phyloP scores from a whole-genome alignment of 2,888 invertebrate species.

The Hirudinaria manillensis region DNA sequence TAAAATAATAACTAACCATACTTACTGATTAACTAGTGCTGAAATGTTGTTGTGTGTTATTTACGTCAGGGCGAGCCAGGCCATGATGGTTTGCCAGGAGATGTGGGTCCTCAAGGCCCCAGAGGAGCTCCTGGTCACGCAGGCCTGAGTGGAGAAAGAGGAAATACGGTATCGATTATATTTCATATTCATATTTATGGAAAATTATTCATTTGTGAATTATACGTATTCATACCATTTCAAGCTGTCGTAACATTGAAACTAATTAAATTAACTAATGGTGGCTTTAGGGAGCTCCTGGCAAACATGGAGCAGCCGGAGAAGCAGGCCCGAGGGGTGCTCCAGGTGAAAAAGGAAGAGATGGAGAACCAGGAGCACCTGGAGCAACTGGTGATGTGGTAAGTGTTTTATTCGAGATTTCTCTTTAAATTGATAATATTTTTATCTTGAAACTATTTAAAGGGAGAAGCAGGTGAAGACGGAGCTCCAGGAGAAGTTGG shows the following conservation, averaged over 20 bases:
- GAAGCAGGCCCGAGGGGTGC: conserved; percentile 34
- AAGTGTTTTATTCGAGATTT: background rate
- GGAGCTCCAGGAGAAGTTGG: conserved; percentile 31
- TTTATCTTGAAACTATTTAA: background rate
- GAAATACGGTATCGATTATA: conserved; percentile 17
- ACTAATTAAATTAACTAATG: background rate
- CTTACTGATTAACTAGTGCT: too few species aligned
- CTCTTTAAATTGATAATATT: background rate
- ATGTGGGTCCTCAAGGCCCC: conserved; percentile 40
- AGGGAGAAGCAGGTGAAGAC: conserved; percentile 14
- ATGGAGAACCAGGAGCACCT: conserved; percentile 33
- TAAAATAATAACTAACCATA: too few species aligned
- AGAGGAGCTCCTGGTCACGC: conserved; percentile 31
- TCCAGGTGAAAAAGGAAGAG: conserved; percentile 31
- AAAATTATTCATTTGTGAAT: too few species aligned
- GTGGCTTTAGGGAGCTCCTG: conserved; percentile 11
- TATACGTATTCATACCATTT: too few species aligned
- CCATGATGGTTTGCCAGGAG: conserved; percentile 42
- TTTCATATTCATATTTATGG: too few species aligned
- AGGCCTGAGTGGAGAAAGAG: conserved; percentile 30
- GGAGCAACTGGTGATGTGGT: conserved; percentile 27
- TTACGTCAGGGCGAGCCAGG: conserved; percentile 24
- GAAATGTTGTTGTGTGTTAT: too few species aligned
- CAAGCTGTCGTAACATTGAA: too few species aligned
- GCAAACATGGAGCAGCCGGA: conserved; percentile 29